Evolutionary conservation across 2,888 invertebrate species (phyloP), one percentile per base, ranked within the genome.

Genomic region (Dasypolia templi): DNA sequence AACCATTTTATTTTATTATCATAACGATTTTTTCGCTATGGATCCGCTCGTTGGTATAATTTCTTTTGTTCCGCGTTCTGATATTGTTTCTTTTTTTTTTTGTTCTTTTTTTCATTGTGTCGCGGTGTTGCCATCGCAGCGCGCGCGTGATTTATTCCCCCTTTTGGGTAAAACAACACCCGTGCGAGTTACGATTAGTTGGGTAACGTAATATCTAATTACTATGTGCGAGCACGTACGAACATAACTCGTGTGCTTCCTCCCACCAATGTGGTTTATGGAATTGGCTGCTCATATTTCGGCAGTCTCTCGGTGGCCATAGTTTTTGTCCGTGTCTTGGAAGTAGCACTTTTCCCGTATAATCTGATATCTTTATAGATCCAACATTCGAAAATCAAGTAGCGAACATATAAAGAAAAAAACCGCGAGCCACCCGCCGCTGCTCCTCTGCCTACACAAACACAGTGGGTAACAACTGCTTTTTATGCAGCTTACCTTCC

Each of bases 261-360:
- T 94, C 93, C 93, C 89, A 91, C 94, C 94, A 91, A 94, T 94
- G 95, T 95, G 95, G 94, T 96, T 96, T 96, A 96, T 95, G 95
- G 95, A 95, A 95, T 96, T 94, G 95, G 94, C 94, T 94, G 93
- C 95, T 94, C 96, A 95, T 96, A 96, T 95, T 96, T 96, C 93
- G 96, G 95, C 92, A 93, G 95, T 93, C 95, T 94, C 94, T 92
- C 90, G 93, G 93, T 93, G 93, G 92, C 92, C 93, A 92, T 92
- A 94, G 93, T 93, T 93, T 92, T 91, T 93, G 92, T 92, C 92
- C 90, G 91, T 93, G 92, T 92, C 93, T 92, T 91, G 87, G 87
- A 89, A 87, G 91, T 89, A 90, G 90, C 91, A 91, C 92, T 92
- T 92, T 83, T 91, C 87, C 87, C 90, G 86, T 87, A 95, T 93